These are phyloP conservation scores for Trichonephila inaurata DNA, from an alignment of 1,140 invertebrate species.

Conservation along the genomic window DNA sequence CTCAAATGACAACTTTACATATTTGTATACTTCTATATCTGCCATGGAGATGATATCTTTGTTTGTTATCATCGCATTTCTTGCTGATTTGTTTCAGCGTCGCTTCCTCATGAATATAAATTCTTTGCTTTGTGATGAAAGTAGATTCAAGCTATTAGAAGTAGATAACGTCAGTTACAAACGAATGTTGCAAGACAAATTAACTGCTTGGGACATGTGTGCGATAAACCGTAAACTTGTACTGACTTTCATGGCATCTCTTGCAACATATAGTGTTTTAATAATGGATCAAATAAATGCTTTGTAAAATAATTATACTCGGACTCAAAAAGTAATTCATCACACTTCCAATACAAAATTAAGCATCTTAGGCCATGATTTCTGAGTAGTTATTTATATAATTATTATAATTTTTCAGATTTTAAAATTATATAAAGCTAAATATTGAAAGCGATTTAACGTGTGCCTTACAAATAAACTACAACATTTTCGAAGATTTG, in stretches of 20 bases:
- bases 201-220: conserved; percentile 1
- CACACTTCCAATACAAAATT: too few species aligned
- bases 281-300: background rate
- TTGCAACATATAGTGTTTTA: background rate
- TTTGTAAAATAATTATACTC: too few species aligned
- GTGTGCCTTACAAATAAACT: too few species aligned
- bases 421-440: too few species aligned
- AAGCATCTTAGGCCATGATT: too few species aligned
- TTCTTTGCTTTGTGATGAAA: background rate
- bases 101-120: background rate
- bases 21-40: background rate
- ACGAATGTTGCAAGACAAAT: background rate
- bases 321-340: too few species aligned
- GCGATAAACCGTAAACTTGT: background rate
- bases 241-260: background rate
- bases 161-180: background rate
- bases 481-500: too few species aligned
- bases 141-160: background rate
- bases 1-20: background rate
- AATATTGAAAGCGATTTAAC: too few species aligned
- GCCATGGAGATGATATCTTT: background rate
- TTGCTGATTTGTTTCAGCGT: background rate
- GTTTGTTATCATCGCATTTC: background rate
- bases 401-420: too few species aligned
- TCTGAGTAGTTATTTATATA: too few species aligned